Conservation (phyloP, 2,888 invertebrate genomes). For the Catocala nupta region DNA sequence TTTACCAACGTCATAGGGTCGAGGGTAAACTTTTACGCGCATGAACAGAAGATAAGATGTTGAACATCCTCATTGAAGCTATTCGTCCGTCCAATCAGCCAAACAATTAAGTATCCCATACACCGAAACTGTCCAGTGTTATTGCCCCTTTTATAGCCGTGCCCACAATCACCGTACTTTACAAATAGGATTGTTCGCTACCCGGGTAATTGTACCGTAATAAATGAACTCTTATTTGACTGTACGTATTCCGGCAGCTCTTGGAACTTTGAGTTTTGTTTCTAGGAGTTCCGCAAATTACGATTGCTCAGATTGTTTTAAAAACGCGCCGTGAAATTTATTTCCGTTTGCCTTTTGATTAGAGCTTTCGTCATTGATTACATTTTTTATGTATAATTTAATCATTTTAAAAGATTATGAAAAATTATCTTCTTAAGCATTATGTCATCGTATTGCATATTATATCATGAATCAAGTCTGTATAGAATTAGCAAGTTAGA, state of each 20-base stretch:
- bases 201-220: not conserved
- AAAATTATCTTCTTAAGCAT: no score
- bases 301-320: no score
- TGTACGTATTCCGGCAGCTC: not conserved
- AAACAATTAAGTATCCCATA: slow-evolving; percentile 32
- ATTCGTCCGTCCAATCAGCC: slow-evolving; percentile 18
- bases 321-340: no score
- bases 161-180: slow-evolving; percentile 38
- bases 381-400: no score
- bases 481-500: no score
- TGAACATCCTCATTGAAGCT: not conserved
- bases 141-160: slow-evolving; percentile 39
- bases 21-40: not conserved
- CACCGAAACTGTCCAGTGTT: slow-evolving; percentile 28
- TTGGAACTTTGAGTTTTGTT: not conserved
- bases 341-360: no score
- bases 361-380: no score
- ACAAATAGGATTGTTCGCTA: slow-evolving; percentile 25
- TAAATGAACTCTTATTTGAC: slow-evolving; percentile 7
- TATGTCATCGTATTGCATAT: no score
- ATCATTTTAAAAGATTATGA: no score
- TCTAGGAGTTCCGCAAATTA: not conserved
- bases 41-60: not conserved
- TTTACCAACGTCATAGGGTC: no score
- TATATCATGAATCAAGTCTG: no score